A percentile compares a stretch with the other conserved stretches of the same genome.
phyloP scores from a whole-genome alignment of 1,140 invertebrate genomes.

The Bicyclus anynana region DNA sequence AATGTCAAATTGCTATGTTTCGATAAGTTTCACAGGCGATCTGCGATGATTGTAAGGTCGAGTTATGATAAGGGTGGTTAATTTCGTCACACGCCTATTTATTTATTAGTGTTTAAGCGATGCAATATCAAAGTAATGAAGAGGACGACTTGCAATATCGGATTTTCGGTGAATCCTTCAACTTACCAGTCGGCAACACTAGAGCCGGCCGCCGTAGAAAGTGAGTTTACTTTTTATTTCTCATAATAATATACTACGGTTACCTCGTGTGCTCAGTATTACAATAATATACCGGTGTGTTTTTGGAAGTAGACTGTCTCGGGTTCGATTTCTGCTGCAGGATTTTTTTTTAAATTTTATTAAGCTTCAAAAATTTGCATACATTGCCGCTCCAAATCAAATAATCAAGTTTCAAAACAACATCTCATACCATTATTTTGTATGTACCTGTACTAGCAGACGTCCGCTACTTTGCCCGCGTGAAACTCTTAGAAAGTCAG shows the following conservation, averaged over 20 bases:
- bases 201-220: constrained; percentile 49
- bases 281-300: no score
- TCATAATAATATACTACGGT: neutral
- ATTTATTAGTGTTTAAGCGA: constrained; percentile 61
- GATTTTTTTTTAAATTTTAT: no score
- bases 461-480: no score
- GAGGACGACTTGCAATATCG: constrained; percentile 71
- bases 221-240: constrained; percentile 50
- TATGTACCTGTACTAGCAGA: no score
- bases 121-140: constrained; percentile 74
- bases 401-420: no score
- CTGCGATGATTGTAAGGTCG: constrained; percentile 56
- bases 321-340: no score
- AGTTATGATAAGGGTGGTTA: constrained; percentile 62
- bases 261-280: no score
- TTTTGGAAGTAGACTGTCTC: no score
- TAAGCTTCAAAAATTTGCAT: no score
- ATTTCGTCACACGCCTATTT: constrained; percentile 44
- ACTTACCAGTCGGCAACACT: constrained; percentile 45
- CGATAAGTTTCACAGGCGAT: constrained; percentile 31
- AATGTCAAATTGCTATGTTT: constrained; percentile 14
- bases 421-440: no score
- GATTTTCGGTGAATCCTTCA: constrained; percentile 73
- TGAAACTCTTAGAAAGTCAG: no score
- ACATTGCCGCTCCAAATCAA: no score